phyloP scores from a whole-genome alignment of 1,140 invertebrate genomes.

The Musca vetustissima region DNA sequence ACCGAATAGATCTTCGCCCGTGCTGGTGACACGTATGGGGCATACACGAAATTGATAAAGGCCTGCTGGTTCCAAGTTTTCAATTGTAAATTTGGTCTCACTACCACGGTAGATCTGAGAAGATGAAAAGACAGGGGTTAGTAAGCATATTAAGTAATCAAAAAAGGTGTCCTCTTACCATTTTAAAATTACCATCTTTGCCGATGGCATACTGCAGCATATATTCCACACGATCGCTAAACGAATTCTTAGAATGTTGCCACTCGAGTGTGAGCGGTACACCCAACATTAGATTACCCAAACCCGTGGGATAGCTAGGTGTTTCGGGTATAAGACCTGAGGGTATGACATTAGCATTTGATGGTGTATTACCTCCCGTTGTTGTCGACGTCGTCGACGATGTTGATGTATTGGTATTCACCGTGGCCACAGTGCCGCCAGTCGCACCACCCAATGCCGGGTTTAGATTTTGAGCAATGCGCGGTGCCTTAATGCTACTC shows the following conservation, averaged over 20 bases:
- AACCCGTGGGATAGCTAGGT: conserved; percentile 43
- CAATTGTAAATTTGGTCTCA: conserved; percentile 66
- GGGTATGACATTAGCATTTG: conserved; percentile 44
- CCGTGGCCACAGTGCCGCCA: too few species aligned
- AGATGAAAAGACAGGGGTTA: conserved; percentile 29
- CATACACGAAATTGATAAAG: conserved; percentile 76
- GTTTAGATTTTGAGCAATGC: conserved; percentile 48
- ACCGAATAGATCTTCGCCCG: conserved; percentile 64
- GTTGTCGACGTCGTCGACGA: conserved; percentile 33
- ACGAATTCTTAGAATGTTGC: conserved; percentile 56
- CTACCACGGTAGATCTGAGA: conserved; percentile 70
- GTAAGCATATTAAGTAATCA: too few species aligned
- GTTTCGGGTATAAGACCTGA: conserved; percentile 36
- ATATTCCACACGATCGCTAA: conserved; percentile 51
- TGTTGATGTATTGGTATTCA: too few species aligned
- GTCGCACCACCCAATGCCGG: background rate
- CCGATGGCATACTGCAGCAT: conserved; percentile 45
- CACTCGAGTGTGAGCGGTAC: conserved; percentile 60
- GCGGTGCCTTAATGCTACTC: conserved; percentile 70
- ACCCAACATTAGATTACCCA: conserved; percentile 35
- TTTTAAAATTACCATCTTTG: conserved; percentile 29
- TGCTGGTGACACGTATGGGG: conserved; percentile 64
- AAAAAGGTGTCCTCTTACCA: too few species aligned
- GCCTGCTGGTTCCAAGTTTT: conserved; percentile 67
- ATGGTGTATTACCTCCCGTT: background rate